These are phyloP conservation scores for Bolinopsis microptera DNA, from an alignment of 37 sponge, comb jelly and placozoan species.

Conservation along the genomic window DNA sequence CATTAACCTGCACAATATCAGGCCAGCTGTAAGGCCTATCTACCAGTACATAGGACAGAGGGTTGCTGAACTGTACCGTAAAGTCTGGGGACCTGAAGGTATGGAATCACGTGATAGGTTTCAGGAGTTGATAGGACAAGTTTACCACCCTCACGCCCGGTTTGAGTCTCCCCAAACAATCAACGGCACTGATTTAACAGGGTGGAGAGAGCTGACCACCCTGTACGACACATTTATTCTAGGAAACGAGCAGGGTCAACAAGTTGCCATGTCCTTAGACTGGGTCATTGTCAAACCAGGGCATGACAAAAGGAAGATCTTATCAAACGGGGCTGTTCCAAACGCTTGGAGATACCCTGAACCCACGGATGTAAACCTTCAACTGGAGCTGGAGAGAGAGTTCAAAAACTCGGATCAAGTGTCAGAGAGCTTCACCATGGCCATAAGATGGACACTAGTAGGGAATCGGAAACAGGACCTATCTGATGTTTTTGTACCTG, in stretches of 20 bases:
- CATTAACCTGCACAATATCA: not conserved
- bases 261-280: not conserved
- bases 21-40: too few species aligned
- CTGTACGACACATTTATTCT: not conserved
- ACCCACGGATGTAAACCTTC: not conserved
- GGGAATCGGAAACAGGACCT: too few species aligned
- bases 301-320: not conserved
- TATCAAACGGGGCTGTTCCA: not conserved
- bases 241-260: not conserved
- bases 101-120: not conserved
- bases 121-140: not conserved
- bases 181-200: not conserved
- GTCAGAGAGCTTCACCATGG: not conserved
- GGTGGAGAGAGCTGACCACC: not conserved
- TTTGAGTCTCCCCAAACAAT: slow-evolving; percentile 9
- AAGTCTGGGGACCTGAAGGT: not conserved
- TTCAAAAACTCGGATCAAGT: not conserved
- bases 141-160: slow-evolving; percentile 3
- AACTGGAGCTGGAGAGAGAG: not conserved
- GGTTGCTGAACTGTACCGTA: not conserved
- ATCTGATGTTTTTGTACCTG: too few species aligned
- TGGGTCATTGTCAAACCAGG: not conserved
- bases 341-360: not conserved
- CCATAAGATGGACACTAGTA: not conserved
- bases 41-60: not conserved